These are phyloP conservation scores for Drosophila hydei DNA, from an alignment of 1,140 invertebrate species.

Conservation along the genomic window DNA sequence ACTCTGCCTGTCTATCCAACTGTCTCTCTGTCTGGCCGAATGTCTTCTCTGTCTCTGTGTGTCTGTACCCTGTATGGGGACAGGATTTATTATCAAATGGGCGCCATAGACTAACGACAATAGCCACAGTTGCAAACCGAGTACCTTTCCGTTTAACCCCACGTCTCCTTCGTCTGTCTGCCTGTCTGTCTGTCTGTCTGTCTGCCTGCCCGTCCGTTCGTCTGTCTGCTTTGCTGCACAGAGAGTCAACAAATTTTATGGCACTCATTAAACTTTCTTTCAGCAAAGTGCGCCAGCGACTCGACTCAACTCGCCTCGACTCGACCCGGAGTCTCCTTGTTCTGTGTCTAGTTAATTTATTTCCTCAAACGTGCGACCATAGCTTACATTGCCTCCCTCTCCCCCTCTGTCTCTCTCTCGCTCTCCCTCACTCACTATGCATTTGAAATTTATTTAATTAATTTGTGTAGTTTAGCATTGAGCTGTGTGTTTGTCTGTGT, in stretches of 20 bases:
- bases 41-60: slow-evolving; percentile 10
- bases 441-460: slow-evolving; percentile 67
- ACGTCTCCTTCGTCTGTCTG: not conserved
- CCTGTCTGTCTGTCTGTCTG: slow-evolving; percentile 11
- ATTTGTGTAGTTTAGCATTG: slow-evolving; percentile 56
- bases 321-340: not conserved
- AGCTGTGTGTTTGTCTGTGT: slow-evolving; percentile 22
- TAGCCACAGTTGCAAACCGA: slow-evolving; percentile 50
- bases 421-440: not conserved
- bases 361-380: slow-evolving; percentile 40
- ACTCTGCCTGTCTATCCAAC: not conserved
- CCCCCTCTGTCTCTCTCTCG: not conserved
- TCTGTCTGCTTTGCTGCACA: slow-evolving; percentile 13
- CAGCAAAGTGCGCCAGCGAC: slow-evolving; percentile 63
- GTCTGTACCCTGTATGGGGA: slow-evolving; percentile 35
- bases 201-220: slow-evolving; percentile 13
- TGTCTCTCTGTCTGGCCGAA: not conserved
- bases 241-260: slow-evolving; percentile 79
- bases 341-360: slow-evolving; percentile 58
- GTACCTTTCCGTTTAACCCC: not conserved
- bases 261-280: slow-evolving; percentile 81
- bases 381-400: not conserved
- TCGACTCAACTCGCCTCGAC: slow-evolving; percentile 21
- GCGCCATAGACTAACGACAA: slow-evolving; percentile 76
- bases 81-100: slow-evolving; percentile 80